These are phyloP conservation scores for Clostera curtula DNA, from an alignment of 2,888 invertebrate genomes.

Conservation along the genomic window DNA sequence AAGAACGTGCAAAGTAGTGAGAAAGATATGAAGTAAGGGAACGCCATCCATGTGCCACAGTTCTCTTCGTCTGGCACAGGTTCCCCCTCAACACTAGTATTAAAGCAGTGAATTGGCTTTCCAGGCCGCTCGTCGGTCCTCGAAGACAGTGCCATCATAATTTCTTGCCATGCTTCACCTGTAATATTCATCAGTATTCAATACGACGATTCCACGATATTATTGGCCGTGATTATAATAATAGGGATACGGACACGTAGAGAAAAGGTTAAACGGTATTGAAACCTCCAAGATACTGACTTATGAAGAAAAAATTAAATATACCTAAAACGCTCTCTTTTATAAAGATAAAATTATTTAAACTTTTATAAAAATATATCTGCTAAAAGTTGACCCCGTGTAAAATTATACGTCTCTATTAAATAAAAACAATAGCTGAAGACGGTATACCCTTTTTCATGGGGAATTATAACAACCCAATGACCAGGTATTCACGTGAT, in stretches of 20 bases:
- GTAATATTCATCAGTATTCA: too few relatives aligned
- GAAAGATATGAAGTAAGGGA: conserved; percentile 99
- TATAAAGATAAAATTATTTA: too few relatives aligned
- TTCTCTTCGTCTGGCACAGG: conserved; percentile 45
- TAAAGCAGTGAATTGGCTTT: conserved; percentile 79
- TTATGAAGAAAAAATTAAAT: too few relatives aligned
- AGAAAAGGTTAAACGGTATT: not conserved
- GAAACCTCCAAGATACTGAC: too few relatives aligned
- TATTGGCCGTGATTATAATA: not conserved
- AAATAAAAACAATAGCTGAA: too few relatives aligned
- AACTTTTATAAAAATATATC: too few relatives aligned
- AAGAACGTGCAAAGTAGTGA: conserved; percentile 98
- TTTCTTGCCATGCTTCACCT: conserved; percentile 99
- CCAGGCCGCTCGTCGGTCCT: conserved; percentile 42
- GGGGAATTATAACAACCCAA: too few relatives aligned
- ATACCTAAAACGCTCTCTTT: too few relatives aligned
- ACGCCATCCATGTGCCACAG: conserved; percentile 95
- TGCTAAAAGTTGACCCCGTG: too few relatives aligned
- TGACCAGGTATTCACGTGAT: too few relatives aligned
- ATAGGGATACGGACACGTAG: not conserved
- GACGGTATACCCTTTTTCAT: too few relatives aligned
- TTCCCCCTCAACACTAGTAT: conserved; percentile 65
- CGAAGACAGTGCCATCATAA: conserved; percentile 85
- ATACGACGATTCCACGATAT: not conserved
- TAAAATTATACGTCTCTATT: too few relatives aligned